A percentile compares a stretch with the other conserved stretches of the same genome.
Evolutionary conservation across 2,113 vertebrate genomes (phyloP).

Genomic region (Mobula birostris): DNA sequence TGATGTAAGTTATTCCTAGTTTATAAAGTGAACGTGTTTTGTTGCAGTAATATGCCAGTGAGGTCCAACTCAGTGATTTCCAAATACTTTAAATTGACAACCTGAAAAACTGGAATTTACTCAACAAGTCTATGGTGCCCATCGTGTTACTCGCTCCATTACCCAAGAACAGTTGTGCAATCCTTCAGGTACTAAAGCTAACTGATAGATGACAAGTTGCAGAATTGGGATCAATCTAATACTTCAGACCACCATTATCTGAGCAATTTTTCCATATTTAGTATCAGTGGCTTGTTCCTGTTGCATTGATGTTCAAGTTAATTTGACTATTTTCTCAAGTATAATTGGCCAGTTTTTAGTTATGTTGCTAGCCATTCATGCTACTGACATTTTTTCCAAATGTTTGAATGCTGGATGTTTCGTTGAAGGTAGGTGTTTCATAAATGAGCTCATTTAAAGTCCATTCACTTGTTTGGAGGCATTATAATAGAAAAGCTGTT

Average conservation of each 20-base stretch:
- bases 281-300: neutral
- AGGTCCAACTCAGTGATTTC: neutral
- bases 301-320: neutral
- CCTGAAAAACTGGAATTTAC: neutral
- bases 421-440: slow-evolving; percentile 36
- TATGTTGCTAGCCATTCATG: neutral
- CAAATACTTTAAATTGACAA: neutral
- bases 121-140: neutral
- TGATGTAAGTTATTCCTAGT: neutral
- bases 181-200: neutral
- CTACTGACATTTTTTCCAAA: neutral
- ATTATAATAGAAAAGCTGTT: neutral
- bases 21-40: neutral
- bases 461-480: slow-evolving; percentile 1
- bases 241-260: neutral
- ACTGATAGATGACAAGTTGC: neutral
- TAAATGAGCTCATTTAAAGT: slow-evolving; percentile 23
- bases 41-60: neutral
- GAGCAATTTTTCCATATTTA: neutral
- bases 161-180: neutral
- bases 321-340: neutral
- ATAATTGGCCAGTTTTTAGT: slow-evolving; percentile 11
- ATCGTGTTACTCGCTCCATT: neutral
- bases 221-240: neutral
- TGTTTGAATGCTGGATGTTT: slow-evolving; percentile 20